Percentiles rank a stretch among this genome's conserved stretches.
Evolutionary conservation across 2,888 invertebrate species (phyloP).

Genomic region (Congeria kusceri): DNA sequence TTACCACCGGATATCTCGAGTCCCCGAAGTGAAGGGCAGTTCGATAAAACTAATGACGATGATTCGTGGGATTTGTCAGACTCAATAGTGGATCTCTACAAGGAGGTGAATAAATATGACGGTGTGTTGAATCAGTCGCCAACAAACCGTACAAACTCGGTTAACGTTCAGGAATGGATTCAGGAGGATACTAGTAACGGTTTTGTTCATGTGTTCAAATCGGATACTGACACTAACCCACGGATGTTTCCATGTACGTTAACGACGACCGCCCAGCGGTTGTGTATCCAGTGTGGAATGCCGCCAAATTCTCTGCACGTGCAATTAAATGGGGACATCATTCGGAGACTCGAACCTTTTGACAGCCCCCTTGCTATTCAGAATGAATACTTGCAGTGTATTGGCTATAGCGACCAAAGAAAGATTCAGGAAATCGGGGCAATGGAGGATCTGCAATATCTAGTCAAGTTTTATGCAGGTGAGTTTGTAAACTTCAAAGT

Average conservation of each 20-base stretch:
- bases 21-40: slow-evolving; percentile 69
- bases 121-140: slow-evolving; percentile 40
- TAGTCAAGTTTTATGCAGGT: slow-evolving; percentile 85
- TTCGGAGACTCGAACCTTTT: slow-evolving; percentile 83
- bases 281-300: slow-evolving; percentile 83
- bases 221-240: slow-evolving; percentile 77
- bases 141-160: slow-evolving; percentile 31
- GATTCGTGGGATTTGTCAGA: slow-evolving; percentile 84
- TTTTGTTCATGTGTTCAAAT: slow-evolving; percentile 83
- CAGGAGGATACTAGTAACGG: slow-evolving; percentile 82
- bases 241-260: slow-evolving; percentile 83
- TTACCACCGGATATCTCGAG: slow-evolving; percentile 67
- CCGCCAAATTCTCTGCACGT: slow-evolving; percentile 84
- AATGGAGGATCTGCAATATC: slow-evolving; percentile 81
- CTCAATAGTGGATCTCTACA: slow-evolving; percentile 82
- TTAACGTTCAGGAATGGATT: slow-evolving; percentile 78
- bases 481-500: slow-evolving; percentile 17
- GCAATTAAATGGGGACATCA: slow-evolving; percentile 84
- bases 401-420: slow-evolving; percentile 82
- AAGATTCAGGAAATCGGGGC: slow-evolving; percentile 84
- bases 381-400: slow-evolving; percentile 84
- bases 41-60: slow-evolving; percentile 71
- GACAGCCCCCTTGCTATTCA: slow-evolving; percentile 85
- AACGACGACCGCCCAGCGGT: slow-evolving; percentile 83
- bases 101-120: slow-evolving; percentile 71